phyloP scores from a whole-genome alignment of 1,140 invertebrate genomes.

The Parasteatoda tepidariorum region DNA sequence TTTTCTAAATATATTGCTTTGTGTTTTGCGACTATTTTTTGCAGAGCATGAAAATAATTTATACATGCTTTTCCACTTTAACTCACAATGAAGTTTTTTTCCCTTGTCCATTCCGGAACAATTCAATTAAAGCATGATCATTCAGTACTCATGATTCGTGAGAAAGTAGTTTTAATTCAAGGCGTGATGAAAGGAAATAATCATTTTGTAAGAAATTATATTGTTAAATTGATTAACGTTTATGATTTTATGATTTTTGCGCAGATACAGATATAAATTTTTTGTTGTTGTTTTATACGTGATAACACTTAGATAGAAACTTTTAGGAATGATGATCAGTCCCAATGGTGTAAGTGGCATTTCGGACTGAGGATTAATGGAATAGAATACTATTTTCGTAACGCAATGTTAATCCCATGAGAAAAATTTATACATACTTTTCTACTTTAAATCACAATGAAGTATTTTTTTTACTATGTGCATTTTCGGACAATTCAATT shows the following conservation, averaged over 20 bases:
- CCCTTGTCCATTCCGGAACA: neutral
- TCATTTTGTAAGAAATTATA: no score
- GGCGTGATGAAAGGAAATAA: no score
- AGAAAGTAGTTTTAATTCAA: neutral
- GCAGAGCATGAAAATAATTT: neutral
- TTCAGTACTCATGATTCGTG: neutral
- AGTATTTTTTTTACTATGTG: neutral
- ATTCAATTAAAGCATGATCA: neutral
- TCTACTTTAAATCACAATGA: neutral
- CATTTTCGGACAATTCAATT: neutral
- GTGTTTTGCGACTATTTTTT: neutral
- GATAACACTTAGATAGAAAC: neutral
- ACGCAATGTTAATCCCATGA: no score
- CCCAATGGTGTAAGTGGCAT: neutral
- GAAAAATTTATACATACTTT: no score
- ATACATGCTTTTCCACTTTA: no score
- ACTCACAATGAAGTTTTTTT: neutral
- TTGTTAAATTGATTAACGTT: neutral
- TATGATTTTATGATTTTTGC: slow-evolving; percentile 28
- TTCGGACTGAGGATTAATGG: neutral
- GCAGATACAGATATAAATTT: neutral
- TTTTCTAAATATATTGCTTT: no score
- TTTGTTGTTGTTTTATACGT: neutral
- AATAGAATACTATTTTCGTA: no score
- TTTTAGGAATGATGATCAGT: neutral